A percentile compares a stretch with the other conserved stretches of the same genome.
Conservation (phyloP, 2,113 vertebrate genomes). For the Neotoma lepida region DNA sequence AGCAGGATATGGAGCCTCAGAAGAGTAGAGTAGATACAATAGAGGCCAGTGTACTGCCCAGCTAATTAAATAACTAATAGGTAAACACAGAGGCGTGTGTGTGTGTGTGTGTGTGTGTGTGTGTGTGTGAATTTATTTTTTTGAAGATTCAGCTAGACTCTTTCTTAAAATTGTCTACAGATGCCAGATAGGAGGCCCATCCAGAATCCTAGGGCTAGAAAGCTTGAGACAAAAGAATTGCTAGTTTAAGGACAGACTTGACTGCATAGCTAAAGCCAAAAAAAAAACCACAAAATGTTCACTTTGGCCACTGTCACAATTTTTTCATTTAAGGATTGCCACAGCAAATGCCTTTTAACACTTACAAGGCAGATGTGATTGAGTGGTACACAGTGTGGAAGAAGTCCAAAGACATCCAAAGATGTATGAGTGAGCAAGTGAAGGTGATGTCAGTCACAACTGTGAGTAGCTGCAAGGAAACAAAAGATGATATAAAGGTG, state of each 20-base stretch:
- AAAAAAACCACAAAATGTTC: neutral
- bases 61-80: neutral
- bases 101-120: neutral
- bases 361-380: neutral
- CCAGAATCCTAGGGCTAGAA: no score
- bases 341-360: neutral
- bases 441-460: neutral
- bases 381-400: neutral
- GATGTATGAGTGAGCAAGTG: neutral
- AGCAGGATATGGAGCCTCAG: neutral
- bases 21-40: accelerated
- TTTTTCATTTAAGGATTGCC: neutral
- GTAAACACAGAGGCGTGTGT: neutral
- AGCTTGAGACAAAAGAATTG: neutral
- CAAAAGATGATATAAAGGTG: neutral
- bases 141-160: no score
- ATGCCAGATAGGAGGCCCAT: neutral
- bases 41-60: neutral
- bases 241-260: no score
- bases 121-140: neutral
- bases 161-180: neutral
- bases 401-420: neutral
- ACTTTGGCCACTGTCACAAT: neutral
- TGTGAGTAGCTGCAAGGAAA: neutral
- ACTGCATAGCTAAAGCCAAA: neutral